Evolutionary conservation across 2,888 invertebrate species (phyloP), one percentile per base, ranked within the genome.

Genomic region (Temnothorax ravouxi): DNA sequence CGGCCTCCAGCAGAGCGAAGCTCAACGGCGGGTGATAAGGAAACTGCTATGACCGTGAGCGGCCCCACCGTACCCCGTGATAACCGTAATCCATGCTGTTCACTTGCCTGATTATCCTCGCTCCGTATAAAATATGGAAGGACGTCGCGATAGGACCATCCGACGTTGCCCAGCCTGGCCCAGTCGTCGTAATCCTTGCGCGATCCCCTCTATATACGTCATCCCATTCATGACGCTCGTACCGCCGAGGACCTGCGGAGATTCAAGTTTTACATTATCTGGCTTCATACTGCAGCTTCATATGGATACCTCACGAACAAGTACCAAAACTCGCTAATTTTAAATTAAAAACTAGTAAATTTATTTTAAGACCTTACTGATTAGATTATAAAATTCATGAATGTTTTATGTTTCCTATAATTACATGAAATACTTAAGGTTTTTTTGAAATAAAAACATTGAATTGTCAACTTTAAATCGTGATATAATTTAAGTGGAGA

Each of bases 201-300:
- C 83, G 98, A 97, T 0, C 99, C 99, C 41, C 99, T 96, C 88
- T n/a, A 99, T 98, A 95, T 99, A 99, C 97, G 98, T 98, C 99
- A 99, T 99, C 34, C 99, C 99, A 95, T 99, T 99, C 95, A 99
- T 96, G 0, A 98, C 98, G 21, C 98, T 98, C 0, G 98, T 98
- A 0, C 99, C 99, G 8, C 99, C 99, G 13, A 98, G 95, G 0
- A 98, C 98, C 97, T 97, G 18, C 18, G 13, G 71, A 66, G 71
- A 66, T 75, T 71, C 18, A 29, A 8, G 29, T 77, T 59, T 59
- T 15, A n/a, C 6, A 2, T 34, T 54, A 38, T 62, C 29, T 4
- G n/a, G 21, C 21, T 38, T 34, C 18, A 18, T 18, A 34, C 5
- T 34, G 3, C 18, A 18, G 29, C 34, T 34, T n/a, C 34, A 50